phyloP scores from a whole-genome alignment of 1,140 invertebrate species.

The Idris sp. region DNA sequence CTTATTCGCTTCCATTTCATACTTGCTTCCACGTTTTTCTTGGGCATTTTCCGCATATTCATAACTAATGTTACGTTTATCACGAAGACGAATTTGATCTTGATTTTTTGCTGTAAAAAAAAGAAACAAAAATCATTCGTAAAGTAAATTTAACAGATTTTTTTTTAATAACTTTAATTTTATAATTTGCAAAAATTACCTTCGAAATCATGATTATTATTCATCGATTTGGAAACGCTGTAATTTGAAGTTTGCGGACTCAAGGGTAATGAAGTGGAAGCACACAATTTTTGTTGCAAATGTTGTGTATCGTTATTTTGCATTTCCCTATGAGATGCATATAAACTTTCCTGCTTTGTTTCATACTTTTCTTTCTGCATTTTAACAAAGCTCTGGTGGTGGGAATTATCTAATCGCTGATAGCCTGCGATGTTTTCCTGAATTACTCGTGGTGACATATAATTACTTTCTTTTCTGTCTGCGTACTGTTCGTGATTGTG shows the following conservation, averaged over 20 bases:
- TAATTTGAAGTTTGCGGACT: slow-evolving; percentile 36
- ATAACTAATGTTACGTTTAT: slow-evolving; percentile 53
- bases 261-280: slow-evolving; percentile 69
- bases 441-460: slow-evolving; percentile 69
- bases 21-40: slow-evolving; percentile 70
- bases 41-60: slow-evolving; percentile 64
- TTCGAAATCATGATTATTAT: too few species aligned
- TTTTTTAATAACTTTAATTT: too few species aligned
- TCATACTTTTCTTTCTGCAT: slow-evolving; percentile 75
- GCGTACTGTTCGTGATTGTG: slow-evolving; percentile 70
- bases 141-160: too few species aligned
- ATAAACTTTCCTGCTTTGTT: slow-evolving; percentile 72
- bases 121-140: too few species aligned
- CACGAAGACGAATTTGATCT: slow-evolving; percentile 47
- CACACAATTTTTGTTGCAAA: slow-evolving; percentile 69
- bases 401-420: slow-evolving; percentile 69
- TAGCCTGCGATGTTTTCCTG: slow-evolving; percentile 72
- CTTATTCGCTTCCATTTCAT: slow-evolving; percentile 62
- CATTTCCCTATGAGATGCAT: slow-evolving; percentile 70
- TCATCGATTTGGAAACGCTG: not conserved
- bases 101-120: slow-evolving; percentile 47
- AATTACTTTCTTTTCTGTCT: slow-evolving; percentile 72
- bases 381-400: slow-evolving; percentile 72
- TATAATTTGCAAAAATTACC: too few species aligned
- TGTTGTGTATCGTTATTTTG: slow-evolving; percentile 70